These are phyloP conservation scores for Parnassius apollo DNA, from an alignment of 2,888 invertebrate species.

Conservation along the genomic window DNA sequence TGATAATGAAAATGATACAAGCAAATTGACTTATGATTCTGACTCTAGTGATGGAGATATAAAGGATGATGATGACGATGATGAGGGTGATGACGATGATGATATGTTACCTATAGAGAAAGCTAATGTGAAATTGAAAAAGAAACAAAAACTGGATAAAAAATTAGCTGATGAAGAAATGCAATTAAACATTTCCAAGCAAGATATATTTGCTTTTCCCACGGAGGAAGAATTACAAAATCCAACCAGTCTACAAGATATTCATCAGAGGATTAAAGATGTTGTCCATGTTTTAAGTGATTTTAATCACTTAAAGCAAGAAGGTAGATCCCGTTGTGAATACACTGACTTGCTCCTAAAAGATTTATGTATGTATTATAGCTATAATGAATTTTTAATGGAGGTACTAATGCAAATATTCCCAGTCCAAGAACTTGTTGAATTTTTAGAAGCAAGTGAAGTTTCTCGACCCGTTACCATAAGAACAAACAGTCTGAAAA, in stretches of 20 bases:
- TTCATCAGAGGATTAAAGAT: constrained; percentile 95
- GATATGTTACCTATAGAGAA: constrained; percentile 93
- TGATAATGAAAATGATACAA: constrained; percentile 44
- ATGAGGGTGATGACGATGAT: constrained; percentile 76
- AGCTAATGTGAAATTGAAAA: constrained; percentile 88
- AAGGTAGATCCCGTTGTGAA: constrained; percentile 87
- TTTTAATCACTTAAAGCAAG: constrained; percentile 86
- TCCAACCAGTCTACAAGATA: constrained; percentile 87
- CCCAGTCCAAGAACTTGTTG: constrained; percentile 91
- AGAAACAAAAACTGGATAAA: constrained; percentile 85
- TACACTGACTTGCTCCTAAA: constrained; percentile 89
- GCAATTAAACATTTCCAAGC: constrained; percentile 88
- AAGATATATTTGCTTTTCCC: constrained; percentile 90
- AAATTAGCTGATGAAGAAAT: constrained; percentile 90
- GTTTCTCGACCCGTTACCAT: constrained; percentile 96
- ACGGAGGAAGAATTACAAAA: constrained; percentile 87
- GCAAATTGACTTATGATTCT: constrained; percentile 60
- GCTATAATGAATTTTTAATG: constrained; percentile 98
- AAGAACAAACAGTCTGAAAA: constrained; percentile 96
- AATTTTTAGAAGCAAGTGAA: constrained; percentile 98
- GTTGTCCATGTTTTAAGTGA: constrained; percentile 89
- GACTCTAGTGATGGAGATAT: constrained; percentile 56
- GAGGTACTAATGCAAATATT: constrained; percentile 94
- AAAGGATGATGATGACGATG: constrained; percentile 42
- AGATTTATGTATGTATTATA: constrained; percentile 96